These are phyloP conservation scores for Tenthredo livida DNA, from an alignment of 2,888 invertebrate genomes.

Conservation along the genomic window DNA sequence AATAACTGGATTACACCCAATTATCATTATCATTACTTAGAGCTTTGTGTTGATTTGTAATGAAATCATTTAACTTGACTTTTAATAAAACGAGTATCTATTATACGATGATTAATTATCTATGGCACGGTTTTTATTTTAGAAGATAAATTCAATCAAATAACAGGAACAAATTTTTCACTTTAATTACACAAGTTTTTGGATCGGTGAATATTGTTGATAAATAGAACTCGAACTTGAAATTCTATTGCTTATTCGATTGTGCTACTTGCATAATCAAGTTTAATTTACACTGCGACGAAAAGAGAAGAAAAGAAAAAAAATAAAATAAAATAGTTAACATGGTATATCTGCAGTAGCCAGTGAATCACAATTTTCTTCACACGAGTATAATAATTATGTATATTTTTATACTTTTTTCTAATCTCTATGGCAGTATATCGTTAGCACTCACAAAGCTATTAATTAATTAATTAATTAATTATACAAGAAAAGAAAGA, in stretches of 20 bases:
- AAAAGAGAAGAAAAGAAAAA: neutral
- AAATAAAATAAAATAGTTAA: neutral
- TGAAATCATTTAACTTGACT: neutral
- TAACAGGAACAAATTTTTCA: slow-evolving; percentile 53
- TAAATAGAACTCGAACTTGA: slow-evolving; percentile 17
- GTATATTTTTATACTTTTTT: neutral
- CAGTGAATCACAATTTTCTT: slow-evolving; percentile 11
- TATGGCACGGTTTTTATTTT: slow-evolving; percentile 36
- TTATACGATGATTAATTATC: slow-evolving; percentile 1
- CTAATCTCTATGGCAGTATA: slow-evolving; percentile 4
- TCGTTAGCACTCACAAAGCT: neutral
- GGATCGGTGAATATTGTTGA: slow-evolving; percentile 28
- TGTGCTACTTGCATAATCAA: neutral
- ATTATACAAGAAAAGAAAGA: neutral
- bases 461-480: no score
- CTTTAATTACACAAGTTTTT: slow-evolving; percentile 38
- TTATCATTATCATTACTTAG: neutral
- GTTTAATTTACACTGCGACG: neutral
- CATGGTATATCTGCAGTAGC: neutral
- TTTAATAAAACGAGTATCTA: slow-evolving; percentile 1
- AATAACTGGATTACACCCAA: neutral
- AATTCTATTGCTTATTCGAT: neutral
- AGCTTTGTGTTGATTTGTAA: neutral
- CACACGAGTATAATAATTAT: slow-evolving; percentile 1
- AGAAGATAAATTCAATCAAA: slow-evolving; percentile 52